Percentiles rank a stretch among this genome's conserved stretches.
phyloP scores from a whole-genome alignment of 2,113 vertebrate genomes.

The Sciurus niger region DNA sequence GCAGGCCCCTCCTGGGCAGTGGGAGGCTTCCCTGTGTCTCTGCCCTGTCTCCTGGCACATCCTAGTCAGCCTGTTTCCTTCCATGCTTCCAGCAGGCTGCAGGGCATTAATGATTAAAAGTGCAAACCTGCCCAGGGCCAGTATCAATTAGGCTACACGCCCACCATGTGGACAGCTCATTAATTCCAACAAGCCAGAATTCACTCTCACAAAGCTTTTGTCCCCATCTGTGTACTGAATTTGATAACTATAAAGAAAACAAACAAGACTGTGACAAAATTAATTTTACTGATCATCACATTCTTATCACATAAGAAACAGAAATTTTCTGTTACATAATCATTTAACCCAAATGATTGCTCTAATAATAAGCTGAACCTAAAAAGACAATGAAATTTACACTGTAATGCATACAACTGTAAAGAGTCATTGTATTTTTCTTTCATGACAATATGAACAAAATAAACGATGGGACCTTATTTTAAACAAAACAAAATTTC shows the following conservation, averaged over 20 bases:
- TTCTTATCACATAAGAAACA: constrained; percentile 72
- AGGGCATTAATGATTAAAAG: constrained; percentile 80
- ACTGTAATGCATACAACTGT: constrained; percentile 49
- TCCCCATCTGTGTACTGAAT: constrained; percentile 30
- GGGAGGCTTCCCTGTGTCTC: constrained; percentile 26
- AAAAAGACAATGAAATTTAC: constrained; percentile 70
- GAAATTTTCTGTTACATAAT: constrained; percentile 76
- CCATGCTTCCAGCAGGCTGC: constrained; percentile 70
- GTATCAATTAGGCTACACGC: constrained; percentile 64
- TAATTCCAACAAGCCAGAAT: constrained; percentile 66
- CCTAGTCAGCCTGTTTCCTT: constrained; percentile 63
- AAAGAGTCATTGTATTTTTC: constrained; percentile 71
- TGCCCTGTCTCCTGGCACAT: background rate
- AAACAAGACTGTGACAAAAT: constrained; percentile 65
- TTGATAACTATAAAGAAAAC: constrained; percentile 71
- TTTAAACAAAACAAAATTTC: constrained; percentile 45
- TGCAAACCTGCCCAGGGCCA: constrained; percentile 66
- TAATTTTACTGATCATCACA: constrained; percentile 78
- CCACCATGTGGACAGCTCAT: constrained; percentile 68
- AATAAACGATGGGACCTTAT: constrained; percentile 67
- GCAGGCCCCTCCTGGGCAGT: constrained; percentile 33
- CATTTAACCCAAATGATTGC: constrained; percentile 66
- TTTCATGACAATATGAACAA: constrained; percentile 71
- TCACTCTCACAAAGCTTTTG: constrained; percentile 54
- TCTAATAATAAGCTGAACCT: constrained; percentile 66